These are phyloP conservation scores for Podocnemis expansa DNA, from an alignment of 2,113 vertebrate species.

Conservation along the genomic window DNA sequence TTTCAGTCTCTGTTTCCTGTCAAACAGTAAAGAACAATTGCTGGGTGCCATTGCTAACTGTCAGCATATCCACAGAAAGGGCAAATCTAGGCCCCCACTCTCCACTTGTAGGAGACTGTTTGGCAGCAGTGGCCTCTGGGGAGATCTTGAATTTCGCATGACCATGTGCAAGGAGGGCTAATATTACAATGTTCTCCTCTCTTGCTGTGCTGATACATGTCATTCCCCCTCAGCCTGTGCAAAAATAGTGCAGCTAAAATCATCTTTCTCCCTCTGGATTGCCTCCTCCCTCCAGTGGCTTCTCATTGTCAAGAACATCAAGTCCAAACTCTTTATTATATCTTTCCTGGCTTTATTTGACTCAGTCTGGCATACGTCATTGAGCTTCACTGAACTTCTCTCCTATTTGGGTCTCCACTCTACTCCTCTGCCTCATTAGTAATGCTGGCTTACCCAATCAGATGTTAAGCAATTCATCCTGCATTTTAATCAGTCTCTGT, in stretches of 20 bases:
- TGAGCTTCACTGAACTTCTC: neutral
- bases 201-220: neutral
- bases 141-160: neutral
- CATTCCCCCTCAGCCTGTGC: neutral
- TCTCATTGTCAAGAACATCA: accelerated
- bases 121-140: neutral
- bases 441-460: too few species aligned
- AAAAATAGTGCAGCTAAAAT: neutral
- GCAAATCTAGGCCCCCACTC: neutral
- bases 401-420: neutral
- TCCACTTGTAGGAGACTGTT: neutral
- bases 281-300: neutral
- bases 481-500: too few species aligned
- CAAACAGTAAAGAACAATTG: neutral
- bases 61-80: neutral
- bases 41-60: neutral
- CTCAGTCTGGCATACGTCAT: neutral
- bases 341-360: neutral
- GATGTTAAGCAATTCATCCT: too few species aligned
- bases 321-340: neutral
- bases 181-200: neutral
- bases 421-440: neutral
- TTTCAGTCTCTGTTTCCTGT: neutral
- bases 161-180: neutral
- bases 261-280: neutral